A percentile compares a stretch with the other conserved stretches of the same genome.
Evolutionary conservation across 1,140 invertebrate species (phyloP).

Genomic region (Trichonephila clavata): DNA sequence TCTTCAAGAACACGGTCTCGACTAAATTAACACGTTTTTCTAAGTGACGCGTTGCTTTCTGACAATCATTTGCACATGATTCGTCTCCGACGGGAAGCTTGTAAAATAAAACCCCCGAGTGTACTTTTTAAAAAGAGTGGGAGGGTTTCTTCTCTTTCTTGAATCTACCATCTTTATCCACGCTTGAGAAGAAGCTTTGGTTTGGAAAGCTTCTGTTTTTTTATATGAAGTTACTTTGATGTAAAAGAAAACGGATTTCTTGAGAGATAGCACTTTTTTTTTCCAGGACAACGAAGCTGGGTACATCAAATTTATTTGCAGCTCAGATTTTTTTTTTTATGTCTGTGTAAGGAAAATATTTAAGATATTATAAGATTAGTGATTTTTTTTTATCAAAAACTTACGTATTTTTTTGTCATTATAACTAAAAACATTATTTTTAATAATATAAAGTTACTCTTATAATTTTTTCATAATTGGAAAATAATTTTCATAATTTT

Average conservation of each 20-base stretch:
- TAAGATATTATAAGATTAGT: no score
- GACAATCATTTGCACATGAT: constrained; percentile 67
- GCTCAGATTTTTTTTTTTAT: no score
- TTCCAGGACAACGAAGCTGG: no score
- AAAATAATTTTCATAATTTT: no score
- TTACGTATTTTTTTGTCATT: no score
- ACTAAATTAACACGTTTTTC: constrained; percentile 67
- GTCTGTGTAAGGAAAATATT: no score
- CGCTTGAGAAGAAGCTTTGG: not conserved
- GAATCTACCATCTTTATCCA: constrained; percentile 23
- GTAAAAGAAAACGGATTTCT: not conserved
- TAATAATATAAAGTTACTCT: no score
- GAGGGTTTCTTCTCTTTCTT: not conserved
- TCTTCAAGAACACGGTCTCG: constrained; percentile 7
- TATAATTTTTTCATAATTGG: no score
- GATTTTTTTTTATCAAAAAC: no score
- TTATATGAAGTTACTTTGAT: not conserved
- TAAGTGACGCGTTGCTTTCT: constrained; percentile 43
- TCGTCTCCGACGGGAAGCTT: constrained; percentile 4
- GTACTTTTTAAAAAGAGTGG: not conserved
- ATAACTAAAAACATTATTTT: no score
- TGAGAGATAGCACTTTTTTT: no score
- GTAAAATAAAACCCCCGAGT: constrained; percentile 24
- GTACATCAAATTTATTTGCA: no score
- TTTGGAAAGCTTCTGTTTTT: not conserved